Base-by-base conservation (phyloP, 2,113 vertebrate species). In the Peromyscus maniculatus region DNA sequence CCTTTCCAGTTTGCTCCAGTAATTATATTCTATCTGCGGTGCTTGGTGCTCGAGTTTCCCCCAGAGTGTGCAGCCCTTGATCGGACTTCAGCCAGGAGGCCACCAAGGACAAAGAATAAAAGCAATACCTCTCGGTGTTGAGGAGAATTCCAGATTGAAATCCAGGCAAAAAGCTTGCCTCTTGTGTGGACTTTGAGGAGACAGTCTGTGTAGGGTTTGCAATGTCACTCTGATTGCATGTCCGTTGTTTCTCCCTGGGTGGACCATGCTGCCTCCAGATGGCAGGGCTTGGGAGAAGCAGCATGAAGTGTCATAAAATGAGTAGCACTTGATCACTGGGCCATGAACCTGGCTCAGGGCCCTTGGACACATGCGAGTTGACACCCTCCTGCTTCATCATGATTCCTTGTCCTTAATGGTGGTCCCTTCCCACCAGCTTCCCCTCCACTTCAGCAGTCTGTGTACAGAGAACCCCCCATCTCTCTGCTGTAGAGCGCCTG, bases 1-100 rank as follows among this genome's bases (percentile, higher is more conserved):
- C 46, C 78, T 87, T 95, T 98, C 72, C 55, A 62, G 52, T 84
- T 96, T 88, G 89, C 62, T 72, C 74, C 94, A 74, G 92, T 3
- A 43, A 86, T 80, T 96, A 33, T 0, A 0, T 89, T 94, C 96
- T 95, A 74, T 82, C 95, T 96, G 59, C 64, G 84, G 28, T 67
- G 78, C 2, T 89, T 57, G 84, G 28, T 67, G 78, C 2, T 89
- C 92, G 80, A 87, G 80, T 96, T 96, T 94, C 74, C 91, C 91
- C 77, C 92, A 93, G 93, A 84, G 0, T 7, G 6, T 92, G 95
- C 59, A 95, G 78, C 24, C 59, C 59, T 46, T 69, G 55, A 87
- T 87, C 55, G 89, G 94, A 78, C 86, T 11, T 91, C 59, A 49
- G 94, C 55, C 55, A 75, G 55, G 62, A 96, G 75, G 88, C 49